These are phyloP conservation scores for Lordiphosa collinella DNA, from an alignment of 1,140 invertebrate genomes.

Conservation along the genomic window DNA sequence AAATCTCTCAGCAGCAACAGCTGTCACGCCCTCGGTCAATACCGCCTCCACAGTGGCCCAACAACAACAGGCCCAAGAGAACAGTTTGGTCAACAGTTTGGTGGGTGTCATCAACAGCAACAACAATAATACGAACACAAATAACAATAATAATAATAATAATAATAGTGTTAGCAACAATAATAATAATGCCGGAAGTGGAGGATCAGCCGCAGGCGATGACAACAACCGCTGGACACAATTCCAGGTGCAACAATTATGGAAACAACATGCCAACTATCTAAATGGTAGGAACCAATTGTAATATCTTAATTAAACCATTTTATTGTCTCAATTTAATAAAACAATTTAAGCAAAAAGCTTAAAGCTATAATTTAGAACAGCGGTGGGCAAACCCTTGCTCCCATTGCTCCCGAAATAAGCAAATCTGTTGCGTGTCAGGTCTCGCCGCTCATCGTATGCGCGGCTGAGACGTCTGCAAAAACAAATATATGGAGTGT, in stretches of 20 bases:
- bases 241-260: slow-evolving; percentile 79
- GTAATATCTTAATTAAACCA: too few relatives aligned
- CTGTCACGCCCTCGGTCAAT: slow-evolving; percentile 51
- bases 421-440: too few relatives aligned
- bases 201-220: slow-evolving; percentile 29
- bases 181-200: slow-evolving; percentile 18
- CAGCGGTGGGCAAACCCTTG: too few relatives aligned
- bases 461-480: too few relatives aligned
- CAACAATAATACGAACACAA: slow-evolving; percentile 24
- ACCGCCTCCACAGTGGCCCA: slow-evolving; percentile 52
- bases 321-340: too few relatives aligned
- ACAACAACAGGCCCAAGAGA: slow-evolving; percentile 63
- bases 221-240: slow-evolving; percentile 79
- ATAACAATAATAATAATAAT: slow-evolving; percentile 37
- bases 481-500: too few relatives aligned
- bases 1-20: slow-evolving; percentile 47
- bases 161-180: slow-evolving; percentile 39
- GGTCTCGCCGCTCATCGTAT: too few relatives aligned
- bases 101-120: slow-evolving; percentile 64
- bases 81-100: slow-evolving; percentile 68
- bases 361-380: too few relatives aligned
- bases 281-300: slow-evolving; percentile 77
- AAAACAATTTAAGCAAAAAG: too few relatives aligned
- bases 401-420: too few relatives aligned
- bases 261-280: slow-evolving; percentile 79